These are phyloP conservation scores for Intellagama lesueurii DNA, from an alignment of 2,797 vertebrate species.

Conservation along the genomic window DNA sequence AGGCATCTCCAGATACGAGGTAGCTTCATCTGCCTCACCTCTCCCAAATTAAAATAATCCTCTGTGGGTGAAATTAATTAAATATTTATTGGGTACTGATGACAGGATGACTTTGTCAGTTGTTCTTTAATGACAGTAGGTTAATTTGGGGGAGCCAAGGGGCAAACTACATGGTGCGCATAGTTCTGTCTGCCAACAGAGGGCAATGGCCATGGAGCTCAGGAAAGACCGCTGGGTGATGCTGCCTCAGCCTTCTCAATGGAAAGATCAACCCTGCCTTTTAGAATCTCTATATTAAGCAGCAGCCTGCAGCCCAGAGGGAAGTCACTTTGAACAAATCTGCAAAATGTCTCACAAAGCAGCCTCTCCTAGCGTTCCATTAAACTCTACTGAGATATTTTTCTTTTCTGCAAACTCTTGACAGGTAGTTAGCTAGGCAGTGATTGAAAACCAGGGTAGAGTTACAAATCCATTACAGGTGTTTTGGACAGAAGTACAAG, in stretches of 20 bases:
- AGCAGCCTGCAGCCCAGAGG: background rate
- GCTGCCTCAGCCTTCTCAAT: background rate
- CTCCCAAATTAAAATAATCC: too few species aligned
- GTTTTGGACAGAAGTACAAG: constrained; percentile 16
- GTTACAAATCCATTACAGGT: constrained; percentile 37
- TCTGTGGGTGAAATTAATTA: too few species aligned
- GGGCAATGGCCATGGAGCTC: too few species aligned
- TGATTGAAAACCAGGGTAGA: constrained; percentile 27
- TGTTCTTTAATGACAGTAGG: background rate
- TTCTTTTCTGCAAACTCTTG: constrained; percentile 34
- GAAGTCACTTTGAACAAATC: constrained; percentile 3
- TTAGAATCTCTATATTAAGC: background rate
- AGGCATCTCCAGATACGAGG: background rate
- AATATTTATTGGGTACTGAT: too few species aligned
- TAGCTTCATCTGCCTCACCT: too few species aligned
- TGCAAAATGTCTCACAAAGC: background rate
- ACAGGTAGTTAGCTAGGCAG: constrained; percentile 33
- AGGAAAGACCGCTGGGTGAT: too few species aligned
- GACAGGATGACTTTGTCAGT: too few species aligned
- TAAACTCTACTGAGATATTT: constrained; percentile 39
- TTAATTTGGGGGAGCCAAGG: background rate
- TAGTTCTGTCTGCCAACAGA: too few species aligned
- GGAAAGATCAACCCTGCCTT: too few species aligned
- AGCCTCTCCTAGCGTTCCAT: background rate
- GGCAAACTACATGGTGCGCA: too few species aligned